A percentile compares a stretch with the other conserved stretches of the same genome.
These are phyloP conservation scores for Cardiocondyla obscurior DNA, from an alignment of 1,140 invertebrate species.

Conservation along the genomic window DNA sequence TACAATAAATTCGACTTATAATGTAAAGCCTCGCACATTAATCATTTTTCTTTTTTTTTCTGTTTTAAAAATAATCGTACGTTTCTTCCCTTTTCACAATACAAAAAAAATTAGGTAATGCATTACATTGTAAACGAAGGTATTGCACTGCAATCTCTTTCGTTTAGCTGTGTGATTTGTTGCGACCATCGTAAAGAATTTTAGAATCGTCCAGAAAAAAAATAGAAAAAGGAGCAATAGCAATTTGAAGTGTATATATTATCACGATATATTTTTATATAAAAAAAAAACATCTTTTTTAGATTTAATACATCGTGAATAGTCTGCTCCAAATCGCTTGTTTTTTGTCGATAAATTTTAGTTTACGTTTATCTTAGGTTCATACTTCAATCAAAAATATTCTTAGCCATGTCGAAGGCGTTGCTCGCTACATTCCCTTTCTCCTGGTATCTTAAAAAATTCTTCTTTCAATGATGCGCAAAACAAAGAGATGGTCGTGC, in stretches of 20 bases:
- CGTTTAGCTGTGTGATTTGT: slow-evolving; percentile 44
- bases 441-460: slow-evolving; percentile 75
- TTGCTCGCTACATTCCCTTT: slow-evolving; percentile 72
- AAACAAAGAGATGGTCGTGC: slow-evolving; percentile 74
- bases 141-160: slow-evolving; percentile 71
- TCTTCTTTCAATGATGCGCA: slow-evolving; percentile 70
- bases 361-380: slow-evolving; percentile 54
- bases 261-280: slow-evolving; percentile 32
- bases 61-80: slow-evolving; percentile 74
- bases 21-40: slow-evolving; percentile 68
- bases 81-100: slow-evolving; percentile 67
- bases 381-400: slow-evolving; percentile 59
- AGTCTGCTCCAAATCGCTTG: slow-evolving; percentile 26
- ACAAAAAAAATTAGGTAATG: slow-evolving; percentile 73
- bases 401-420: slow-evolving; percentile 61
- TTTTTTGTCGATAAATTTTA: slow-evolving; percentile 45
- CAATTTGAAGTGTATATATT: slow-evolving; percentile 2
- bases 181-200: slow-evolving; percentile 62
- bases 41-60: slow-evolving; percentile 60
- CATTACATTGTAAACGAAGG: slow-evolving; percentile 63
- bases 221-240: slow-evolving; percentile 61
- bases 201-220: slow-evolving; percentile 70
- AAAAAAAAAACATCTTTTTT: slow-evolving; percentile 39
- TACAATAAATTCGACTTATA: slow-evolving; percentile 69
- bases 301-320: slow-evolving; percentile 32